A percentile compares a stretch with the other conserved stretches of the same genome.
Evolutionary conservation across 2,797 vertebrate genomes (phyloP).

Genomic region (Pangasius krempfi): DNA sequence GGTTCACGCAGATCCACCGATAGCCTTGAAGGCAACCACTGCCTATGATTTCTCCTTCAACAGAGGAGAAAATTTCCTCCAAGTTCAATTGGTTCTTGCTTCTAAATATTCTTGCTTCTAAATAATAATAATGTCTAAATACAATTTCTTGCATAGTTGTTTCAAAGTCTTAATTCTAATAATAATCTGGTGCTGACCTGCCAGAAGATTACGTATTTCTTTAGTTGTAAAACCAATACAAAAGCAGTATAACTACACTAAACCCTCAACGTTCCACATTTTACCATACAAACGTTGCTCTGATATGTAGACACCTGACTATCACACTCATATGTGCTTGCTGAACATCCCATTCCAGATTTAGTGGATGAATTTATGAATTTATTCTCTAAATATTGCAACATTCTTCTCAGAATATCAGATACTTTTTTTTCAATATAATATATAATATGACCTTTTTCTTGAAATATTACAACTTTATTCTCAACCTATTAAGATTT

Average conservation of each 20-base stretch:
- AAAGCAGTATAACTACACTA: background rate
- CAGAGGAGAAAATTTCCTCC: too few species aligned
- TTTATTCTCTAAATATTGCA: background rate
- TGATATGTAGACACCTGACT: background rate
- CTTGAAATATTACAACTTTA: background rate
- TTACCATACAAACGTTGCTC: background rate
- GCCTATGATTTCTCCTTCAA: too few species aligned
- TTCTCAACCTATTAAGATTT: too few species aligned
- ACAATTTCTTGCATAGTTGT: background rate
- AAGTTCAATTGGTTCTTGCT: too few species aligned
- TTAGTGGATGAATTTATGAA: background rate
- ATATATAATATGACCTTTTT: too few species aligned
- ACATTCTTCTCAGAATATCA: background rate
- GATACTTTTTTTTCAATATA: background rate
- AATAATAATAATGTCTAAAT: too few species aligned
- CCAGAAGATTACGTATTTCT: background rate
- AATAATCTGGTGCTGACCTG: too few species aligned
- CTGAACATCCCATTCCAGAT: background rate
- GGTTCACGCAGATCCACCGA: background rate
- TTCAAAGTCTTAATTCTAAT: background rate
- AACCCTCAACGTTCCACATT: background rate
- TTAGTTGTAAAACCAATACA: background rate
- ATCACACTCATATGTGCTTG: background rate
- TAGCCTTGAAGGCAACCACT: too few species aligned
- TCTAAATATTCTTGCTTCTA: too few species aligned